phyloP scores from a whole-genome alignment of 2,888 invertebrate genomes.

The Esperia sulphurella region DNA sequence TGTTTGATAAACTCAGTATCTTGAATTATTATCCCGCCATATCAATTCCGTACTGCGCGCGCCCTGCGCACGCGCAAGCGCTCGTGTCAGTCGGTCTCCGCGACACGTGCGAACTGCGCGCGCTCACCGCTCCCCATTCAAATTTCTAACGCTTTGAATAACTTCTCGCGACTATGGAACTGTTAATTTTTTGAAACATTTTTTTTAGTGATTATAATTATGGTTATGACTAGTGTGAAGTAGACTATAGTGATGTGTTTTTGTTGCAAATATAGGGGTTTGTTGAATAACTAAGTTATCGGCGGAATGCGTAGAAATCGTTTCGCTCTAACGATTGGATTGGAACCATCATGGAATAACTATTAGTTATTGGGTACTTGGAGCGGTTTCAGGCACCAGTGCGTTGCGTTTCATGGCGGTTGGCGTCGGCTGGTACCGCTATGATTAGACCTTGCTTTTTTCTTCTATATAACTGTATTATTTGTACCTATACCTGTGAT shows the following conservation, averaged over 20 bases:
- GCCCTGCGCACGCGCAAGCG: conserved; percentile 32
- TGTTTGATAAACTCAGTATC: no score
- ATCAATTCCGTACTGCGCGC: not conserved
- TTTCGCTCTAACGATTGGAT: conserved; percentile 48
- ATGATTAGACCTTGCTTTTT: conserved; percentile 2
- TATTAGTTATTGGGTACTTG: conserved; percentile 40
- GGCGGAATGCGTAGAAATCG: conserved; percentile 61
- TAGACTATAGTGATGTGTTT: conserved; percentile 16
- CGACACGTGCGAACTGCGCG: conserved; percentile 49
- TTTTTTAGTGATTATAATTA: conserved; percentile 16
- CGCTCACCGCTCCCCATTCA: conserved; percentile 30
- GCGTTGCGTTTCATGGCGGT: conserved; percentile 53
- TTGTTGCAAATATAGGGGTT: conserved; percentile 13
- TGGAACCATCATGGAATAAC: conserved; percentile 50
- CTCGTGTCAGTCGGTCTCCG: conserved; percentile 41
- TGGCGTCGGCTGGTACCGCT: conserved; percentile 53
- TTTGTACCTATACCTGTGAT: not conserved
- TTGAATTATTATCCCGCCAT: not conserved
- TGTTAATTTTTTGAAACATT: conserved; percentile 12
- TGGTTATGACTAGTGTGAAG: conserved; percentile 26
- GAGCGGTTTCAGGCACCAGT: conserved; percentile 57
- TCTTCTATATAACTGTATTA: not conserved
- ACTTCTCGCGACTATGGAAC: conserved; percentile 14
- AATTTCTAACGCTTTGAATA: conserved; percentile 31
- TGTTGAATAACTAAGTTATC: conserved; percentile 27